phyloP scores from a whole-genome alignment of 2,797 vertebrate species.

The Setipinna tenuifilis region DNA sequence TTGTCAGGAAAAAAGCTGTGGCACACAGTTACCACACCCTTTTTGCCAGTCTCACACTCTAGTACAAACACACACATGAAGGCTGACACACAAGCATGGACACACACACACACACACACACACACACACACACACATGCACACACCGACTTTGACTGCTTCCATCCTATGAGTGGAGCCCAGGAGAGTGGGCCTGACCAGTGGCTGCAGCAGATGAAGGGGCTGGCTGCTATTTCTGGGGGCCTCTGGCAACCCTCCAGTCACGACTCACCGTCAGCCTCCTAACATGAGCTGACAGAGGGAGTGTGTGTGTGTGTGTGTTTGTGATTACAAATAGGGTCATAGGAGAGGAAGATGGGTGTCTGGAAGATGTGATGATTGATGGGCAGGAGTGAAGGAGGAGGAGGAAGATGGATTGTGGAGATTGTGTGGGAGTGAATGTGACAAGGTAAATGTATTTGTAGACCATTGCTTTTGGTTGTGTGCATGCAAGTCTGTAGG shows the following conservation, averaged over 20 bases:
- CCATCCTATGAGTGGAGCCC: background rate
- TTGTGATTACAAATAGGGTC: background rate
- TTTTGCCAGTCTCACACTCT: background rate
- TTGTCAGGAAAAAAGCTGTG: no score
- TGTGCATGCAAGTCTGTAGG: background rate
- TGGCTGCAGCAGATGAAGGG: slow-evolving; percentile 30
- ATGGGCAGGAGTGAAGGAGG: background rate
- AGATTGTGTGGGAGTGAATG: background rate
- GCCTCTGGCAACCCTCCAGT: slow-evolving; percentile 32
- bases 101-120: background rate
- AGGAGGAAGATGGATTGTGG: background rate
- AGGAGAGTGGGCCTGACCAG: background rate
- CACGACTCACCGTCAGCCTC: slow-evolving; percentile 11
- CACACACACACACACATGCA: background rate
- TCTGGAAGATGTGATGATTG: slow-evolving; percentile 27
- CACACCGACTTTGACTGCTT: background rate
- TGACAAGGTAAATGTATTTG: background rate
- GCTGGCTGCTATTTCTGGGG: slow-evolving; percentile 45
- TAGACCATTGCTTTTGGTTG: background rate
- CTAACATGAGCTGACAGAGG: slow-evolving; percentile 23
- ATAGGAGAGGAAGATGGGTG: slow-evolving; percentile 31
- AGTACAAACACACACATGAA: background rate
- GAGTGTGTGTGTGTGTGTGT: background rate
- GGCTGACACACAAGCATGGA: background rate
- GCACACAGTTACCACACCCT: no score